These are phyloP conservation scores for Chromoteleia sp. DNA, from an alignment of 2,888 invertebrate species.

Conservation along the genomic window DNA sequence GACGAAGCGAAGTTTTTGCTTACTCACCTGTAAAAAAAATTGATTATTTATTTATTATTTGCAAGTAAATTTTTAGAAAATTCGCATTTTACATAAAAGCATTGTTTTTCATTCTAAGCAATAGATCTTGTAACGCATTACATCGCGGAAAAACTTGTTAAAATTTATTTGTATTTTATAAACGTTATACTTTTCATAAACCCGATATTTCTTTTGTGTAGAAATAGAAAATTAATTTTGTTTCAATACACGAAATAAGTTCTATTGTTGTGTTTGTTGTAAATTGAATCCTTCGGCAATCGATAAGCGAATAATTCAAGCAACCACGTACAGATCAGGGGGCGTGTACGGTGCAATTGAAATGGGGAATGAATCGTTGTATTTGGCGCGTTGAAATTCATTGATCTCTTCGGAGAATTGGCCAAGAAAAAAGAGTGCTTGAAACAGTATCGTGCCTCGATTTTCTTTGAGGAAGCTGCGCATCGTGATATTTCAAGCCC, in stretches of 20 bases:
- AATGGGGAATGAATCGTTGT: slow-evolving; percentile 41
- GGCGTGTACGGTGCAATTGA: slow-evolving; percentile 37
- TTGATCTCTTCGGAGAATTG: slow-evolving; percentile 45
- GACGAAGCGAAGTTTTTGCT: background rate
- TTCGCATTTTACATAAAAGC: too few relatives aligned
- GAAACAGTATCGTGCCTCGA: slow-evolving; percentile 32
- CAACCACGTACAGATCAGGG: slow-evolving; percentile 23
- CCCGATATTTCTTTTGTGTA: background rate
- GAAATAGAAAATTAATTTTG: slow-evolving; percentile 11
- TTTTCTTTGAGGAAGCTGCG: slow-evolving; percentile 43
- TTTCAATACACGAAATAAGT: slow-evolving; percentile 21
- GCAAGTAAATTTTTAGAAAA: too few relatives aligned
- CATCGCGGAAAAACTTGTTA: too few relatives aligned
- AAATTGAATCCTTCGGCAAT: slow-evolving; percentile 33
- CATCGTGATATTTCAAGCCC: slow-evolving; percentile 21
- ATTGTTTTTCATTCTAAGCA: too few relatives aligned
- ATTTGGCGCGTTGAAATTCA: slow-evolving; percentile 39
- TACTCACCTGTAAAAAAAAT: slow-evolving; percentile 2
- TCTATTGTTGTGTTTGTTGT: slow-evolving; percentile 36
- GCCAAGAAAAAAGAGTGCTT: slow-evolving; percentile 26
- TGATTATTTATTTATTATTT: too few relatives aligned
- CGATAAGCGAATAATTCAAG: slow-evolving; percentile 42
- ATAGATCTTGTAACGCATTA: too few relatives aligned
- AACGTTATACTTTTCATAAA: background rate
- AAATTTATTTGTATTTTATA: too few relatives aligned